Percentiles rank a stretch among this genome's conserved stretches.
Evolutionary conservation across 2,113 vertebrate genomes (phyloP).

Genomic region (Phycodurus eques): DNA sequence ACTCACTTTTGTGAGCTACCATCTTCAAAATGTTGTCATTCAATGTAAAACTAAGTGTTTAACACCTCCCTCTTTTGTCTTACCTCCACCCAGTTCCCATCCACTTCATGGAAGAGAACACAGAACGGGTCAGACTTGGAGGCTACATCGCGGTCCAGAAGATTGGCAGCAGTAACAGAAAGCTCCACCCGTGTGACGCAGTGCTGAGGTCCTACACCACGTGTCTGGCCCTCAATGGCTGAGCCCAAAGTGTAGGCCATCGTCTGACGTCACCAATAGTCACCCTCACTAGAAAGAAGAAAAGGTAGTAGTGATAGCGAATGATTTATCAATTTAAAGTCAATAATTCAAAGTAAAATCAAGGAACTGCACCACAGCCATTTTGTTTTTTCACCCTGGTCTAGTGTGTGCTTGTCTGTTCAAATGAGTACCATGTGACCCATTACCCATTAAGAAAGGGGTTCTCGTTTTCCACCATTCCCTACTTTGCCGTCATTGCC

Average conservation of each 20-base stretch:
- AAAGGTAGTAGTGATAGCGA: background rate
- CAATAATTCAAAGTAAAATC: background rate
- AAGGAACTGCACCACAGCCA: background rate
- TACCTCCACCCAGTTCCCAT: conserved; percentile 94
- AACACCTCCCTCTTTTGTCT: conserved; percentile 28
- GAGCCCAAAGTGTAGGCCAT: conserved; percentile 85
- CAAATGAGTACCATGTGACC: background rate
- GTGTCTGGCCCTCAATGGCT: conserved; percentile 35
- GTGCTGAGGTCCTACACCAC: conserved; percentile 78
- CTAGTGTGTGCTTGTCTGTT: too few species aligned
- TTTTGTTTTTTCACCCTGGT: background rate
- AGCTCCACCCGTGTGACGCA: conserved; percentile 91
- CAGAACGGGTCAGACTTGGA: conserved; percentile 98
- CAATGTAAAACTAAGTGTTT: too few species aligned
- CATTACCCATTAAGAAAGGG: background rate
- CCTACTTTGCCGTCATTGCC: too few species aligned
- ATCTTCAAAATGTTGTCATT: too few species aligned
- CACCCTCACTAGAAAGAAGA: conserved; percentile 12
- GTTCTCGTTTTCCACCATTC: too few species aligned
- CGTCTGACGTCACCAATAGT: conserved; percentile 21
- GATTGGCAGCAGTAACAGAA: conserved; percentile 84
- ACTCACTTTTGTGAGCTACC: too few species aligned
- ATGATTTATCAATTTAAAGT: background rate
- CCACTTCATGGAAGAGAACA: conserved; percentile 88
- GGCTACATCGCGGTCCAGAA: conserved; percentile 93